These are phyloP conservation scores for Carpatolechia fugitivella DNA, from an alignment of 2,888 invertebrate species.

Conservation along the genomic window DNA sequence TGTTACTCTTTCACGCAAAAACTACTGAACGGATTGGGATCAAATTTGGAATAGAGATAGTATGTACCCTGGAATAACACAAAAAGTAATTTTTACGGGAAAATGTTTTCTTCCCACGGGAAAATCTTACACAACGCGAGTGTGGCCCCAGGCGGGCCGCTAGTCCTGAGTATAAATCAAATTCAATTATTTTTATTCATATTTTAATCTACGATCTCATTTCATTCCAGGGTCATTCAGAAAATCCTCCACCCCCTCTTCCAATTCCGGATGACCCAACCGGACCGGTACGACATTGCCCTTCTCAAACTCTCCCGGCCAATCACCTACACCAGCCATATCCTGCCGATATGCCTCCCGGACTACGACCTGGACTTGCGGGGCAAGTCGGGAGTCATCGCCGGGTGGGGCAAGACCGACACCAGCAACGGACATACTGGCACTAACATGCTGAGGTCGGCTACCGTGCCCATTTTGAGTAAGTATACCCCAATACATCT, in stretches of 20 bases:
- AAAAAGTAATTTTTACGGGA: too few species aligned
- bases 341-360: constrained; percentile 89
- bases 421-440: constrained; percentile 86
- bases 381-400: constrained; percentile 78
- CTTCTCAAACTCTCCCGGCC: constrained; percentile 85
- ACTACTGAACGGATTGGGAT: too few species aligned
- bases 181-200: too few species aligned
- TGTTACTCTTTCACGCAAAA: too few species aligned
- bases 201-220: too few species aligned
- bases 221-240: constrained; percentile 79
- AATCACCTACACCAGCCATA: constrained; percentile 82
- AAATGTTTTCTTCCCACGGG: too few species aligned
- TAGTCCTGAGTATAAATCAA: too few species aligned
- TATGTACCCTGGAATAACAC: too few species aligned
- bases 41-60: too few species aligned
- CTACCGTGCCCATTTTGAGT: constrained; percentile 89
- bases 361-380: constrained; percentile 58
- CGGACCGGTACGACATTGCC: constrained; percentile 90
- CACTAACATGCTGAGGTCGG: constrained; percentile 88
- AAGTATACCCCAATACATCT: too few species aligned
- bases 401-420: constrained; percentile 92
- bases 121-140: too few species aligned
- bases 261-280: constrained; percentile 89
- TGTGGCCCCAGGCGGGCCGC: too few species aligned
- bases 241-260: constrained; percentile 90